A percentile compares a stretch with the other conserved stretches of the same genome.
Conservation (phyloP, 2,888 invertebrate species). For the Coremacera marginata region DNA sequence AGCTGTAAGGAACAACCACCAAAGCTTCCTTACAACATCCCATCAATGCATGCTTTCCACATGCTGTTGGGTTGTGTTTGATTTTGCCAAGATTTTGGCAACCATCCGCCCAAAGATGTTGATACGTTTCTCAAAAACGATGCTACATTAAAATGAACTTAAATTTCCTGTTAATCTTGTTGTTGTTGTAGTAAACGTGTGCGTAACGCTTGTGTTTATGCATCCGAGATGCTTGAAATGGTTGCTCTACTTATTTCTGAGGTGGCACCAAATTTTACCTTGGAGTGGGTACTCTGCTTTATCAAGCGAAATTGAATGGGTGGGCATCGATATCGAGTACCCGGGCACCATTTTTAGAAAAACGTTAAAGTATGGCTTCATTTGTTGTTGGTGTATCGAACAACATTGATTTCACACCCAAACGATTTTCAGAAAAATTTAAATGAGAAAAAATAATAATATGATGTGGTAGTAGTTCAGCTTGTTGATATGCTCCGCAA, state of each 20-base stretch:
- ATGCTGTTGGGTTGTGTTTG: not conserved
- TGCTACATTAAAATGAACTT: slow-evolving; percentile 45
- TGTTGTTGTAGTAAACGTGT: slow-evolving; percentile 11
- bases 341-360: slow-evolving; percentile 8
- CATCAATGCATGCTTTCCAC: too few relatives aligned
- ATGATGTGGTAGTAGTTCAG: not conserved
- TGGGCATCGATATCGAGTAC: slow-evolving; percentile 21
- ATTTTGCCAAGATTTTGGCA: slow-evolving; percentile 34
- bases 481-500: slow-evolving; percentile 22
- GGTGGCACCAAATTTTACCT: not conserved
- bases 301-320: slow-evolving; percentile 35
- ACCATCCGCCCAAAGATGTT: slow-evolving; percentile 18
- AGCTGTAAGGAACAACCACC: not conserved
- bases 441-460: not conserved
- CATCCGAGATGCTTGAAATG: not conserved
- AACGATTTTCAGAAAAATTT: slow-evolving; percentile 40
- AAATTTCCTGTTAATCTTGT: slow-evolving; percentile 23
- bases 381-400: slow-evolving; percentile 46
- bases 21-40: not conserved
- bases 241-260: not conserved
- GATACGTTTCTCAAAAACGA: not conserved
- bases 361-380: slow-evolving; percentile 28
- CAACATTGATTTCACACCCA: slow-evolving; percentile 53
- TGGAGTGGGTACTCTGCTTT: slow-evolving; percentile 28
- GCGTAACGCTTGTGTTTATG: not conserved